Conservation (phyloP, 2,113 vertebrate genomes). For the Athene cunicularia region DNA sequence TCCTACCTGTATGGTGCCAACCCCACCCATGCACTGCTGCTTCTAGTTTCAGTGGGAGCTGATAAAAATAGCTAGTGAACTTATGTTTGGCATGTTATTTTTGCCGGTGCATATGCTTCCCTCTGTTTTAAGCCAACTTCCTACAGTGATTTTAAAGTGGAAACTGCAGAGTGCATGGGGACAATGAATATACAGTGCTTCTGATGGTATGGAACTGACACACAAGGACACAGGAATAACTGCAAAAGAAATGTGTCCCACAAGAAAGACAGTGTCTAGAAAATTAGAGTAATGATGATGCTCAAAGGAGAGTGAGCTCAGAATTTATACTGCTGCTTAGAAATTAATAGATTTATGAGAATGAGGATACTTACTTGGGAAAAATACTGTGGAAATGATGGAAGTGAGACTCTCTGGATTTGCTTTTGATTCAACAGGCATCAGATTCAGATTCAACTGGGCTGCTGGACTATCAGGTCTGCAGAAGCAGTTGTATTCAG, state of each 20-base stretch:
- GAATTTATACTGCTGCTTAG: background rate
- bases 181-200: background rate
- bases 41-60: background rate
- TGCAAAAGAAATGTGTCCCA: background rate
- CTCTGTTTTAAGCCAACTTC: background rate
- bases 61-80: background rate
- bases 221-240: background rate
- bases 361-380: background rate
- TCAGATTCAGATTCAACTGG: background rate
- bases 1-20: background rate
- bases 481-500: background rate
- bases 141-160: background rate
- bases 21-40: background rate
- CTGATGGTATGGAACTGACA: background rate
- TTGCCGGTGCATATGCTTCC: background rate
- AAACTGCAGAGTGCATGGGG: background rate
- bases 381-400: background rate
- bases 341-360: background rate
- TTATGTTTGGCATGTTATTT: background rate
- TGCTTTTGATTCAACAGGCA: background rate
- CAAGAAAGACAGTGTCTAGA: background rate
- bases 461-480: background rate
- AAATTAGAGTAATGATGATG: background rate
- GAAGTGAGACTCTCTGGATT: background rate
- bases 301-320: background rate